Base-by-base conservation (phyloP, 2,888 invertebrate genomes). In the Chymomyza caudatula region DNA sequence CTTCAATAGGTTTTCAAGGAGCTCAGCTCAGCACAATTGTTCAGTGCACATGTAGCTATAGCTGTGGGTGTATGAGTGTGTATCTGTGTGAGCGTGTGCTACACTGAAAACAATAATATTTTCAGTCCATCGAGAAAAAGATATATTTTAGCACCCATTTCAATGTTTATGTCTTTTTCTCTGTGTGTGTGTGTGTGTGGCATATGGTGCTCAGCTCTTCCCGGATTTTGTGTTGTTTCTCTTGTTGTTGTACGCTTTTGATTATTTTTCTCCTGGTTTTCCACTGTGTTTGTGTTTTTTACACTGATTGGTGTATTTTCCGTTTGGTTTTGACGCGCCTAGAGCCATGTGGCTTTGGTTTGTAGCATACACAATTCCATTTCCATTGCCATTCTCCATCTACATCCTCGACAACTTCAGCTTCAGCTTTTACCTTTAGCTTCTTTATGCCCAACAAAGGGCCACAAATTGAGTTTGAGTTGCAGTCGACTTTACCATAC, bases 1-100 rank as follows among this genome's bases (percentile, higher is more conserved):
- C 86, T 86, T 86, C 85, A 85, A 86, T 83, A 84, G 85, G 85
- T 85, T 84, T 85, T 85, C 85, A 86, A 86, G 85, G 77, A 85
- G 79, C 77, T 76, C 71, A 71, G 76, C 77, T 76, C 84, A 70
- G 70, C 63, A 77, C 77, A 77, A 74, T 74, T 73, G 80, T 57
- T 51, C 22, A 47, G 0, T 17, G 47, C 47, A 47, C 19, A 47
- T 15, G 47, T 47, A 17, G 15, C 11, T 37, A 11, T 37, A 17
- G 44, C 15, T 47, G 1, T 47, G 61, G 51, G 23, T 43, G 66
- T 15, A 13, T 19, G 1, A 5, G 5, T 17, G 19, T 2, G 42
- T 8, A 20, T 44, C 13, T 4, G 11, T 17, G n/a, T 29, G 25
- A 20, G n/a, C 25, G 8, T 25, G 15, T 3, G 47, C 62, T 69